A percentile compares a stretch with the other conserved stretches of the same genome.
Evolutionary conservation across 2,113 vertebrate species (phyloP).

Genomic region (Symphodus melops): DNA sequence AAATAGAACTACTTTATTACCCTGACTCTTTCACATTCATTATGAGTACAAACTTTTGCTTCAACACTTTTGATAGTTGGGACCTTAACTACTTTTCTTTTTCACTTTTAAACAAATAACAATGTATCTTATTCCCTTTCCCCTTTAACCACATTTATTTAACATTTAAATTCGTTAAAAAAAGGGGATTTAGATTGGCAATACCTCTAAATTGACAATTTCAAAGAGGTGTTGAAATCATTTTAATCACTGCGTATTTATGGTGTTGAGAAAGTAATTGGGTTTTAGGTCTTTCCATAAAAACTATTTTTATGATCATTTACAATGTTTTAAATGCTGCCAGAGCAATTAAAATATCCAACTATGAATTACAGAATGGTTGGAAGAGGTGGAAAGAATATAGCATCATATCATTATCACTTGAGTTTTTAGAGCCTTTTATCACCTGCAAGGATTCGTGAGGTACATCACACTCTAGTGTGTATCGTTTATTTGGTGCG

Average conservation of each 20-base stretch:
- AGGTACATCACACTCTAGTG: not conserved
- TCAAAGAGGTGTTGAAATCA: not conserved
- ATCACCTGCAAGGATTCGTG: not conserved
- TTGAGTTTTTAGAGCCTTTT: not conserved
- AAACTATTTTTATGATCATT: conserved; percentile 11
- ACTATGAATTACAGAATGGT: conserved; percentile 12
- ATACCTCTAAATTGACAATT: not conserved
- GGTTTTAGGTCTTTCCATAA: not conserved
- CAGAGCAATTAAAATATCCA: conserved; percentile 27
- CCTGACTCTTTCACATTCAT: not conserved
- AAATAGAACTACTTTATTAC: not conserved
- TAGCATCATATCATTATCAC: not conserved
- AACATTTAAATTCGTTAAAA: too few species aligned
- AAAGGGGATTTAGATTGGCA: not conserved
- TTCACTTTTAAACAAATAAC: not conserved
- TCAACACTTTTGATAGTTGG: not conserved
- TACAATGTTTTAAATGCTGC: conserved; percentile 13
- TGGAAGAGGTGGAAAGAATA: not conserved
- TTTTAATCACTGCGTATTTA: not conserved
- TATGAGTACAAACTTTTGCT: not conserved
- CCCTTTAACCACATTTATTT: too few species aligned
- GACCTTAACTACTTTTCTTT: not conserved
- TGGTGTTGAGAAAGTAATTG: not conserved
- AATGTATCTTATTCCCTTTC: too few species aligned
- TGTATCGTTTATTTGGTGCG: too few species aligned